Evolutionary conservation across 2,113 vertebrate species (phyloP).

Genomic region (Xiphias gladius): DNA sequence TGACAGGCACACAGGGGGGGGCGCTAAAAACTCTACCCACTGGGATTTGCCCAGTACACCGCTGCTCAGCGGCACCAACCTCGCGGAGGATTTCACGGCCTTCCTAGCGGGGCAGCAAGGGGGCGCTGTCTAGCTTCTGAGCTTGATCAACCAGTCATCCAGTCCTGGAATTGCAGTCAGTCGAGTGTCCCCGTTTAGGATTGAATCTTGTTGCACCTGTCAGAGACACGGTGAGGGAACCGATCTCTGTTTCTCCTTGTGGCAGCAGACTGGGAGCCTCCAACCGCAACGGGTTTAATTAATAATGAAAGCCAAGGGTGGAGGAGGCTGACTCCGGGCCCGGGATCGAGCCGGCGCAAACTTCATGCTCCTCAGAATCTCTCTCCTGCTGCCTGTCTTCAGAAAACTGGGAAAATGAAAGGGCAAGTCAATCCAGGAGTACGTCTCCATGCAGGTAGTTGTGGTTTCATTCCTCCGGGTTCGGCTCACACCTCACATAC

Average conservation of each 20-base stretch:
- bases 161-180: conserved; percentile 38
- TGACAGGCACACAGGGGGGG: too few species aligned
- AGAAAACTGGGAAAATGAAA: not conserved
- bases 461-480: not conserved
- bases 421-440: not conserved
- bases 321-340: conserved; percentile 2
- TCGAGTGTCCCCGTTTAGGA: conserved; percentile 40
- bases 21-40: too few species aligned
- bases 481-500: too few species aligned
- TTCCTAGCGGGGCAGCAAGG: not conserved
- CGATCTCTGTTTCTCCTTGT: conserved; percentile 22
- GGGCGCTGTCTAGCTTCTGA: not conserved
- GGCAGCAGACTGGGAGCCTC: conserved; percentile 32
- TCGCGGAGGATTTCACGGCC: not conserved
- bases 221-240: conserved; percentile 17
- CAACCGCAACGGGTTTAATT: conserved; percentile 49
- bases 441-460: not conserved
- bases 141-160: conserved; percentile 60
- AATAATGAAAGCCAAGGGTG: conserved; percentile 20
- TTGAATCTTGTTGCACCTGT: conserved; percentile 45
- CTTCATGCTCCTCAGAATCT: not conserved
- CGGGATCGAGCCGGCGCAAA: conserved; percentile 8
- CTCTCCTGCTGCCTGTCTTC: not conserved
- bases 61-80: not conserved
- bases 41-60: too few species aligned